Conservation (phyloP, 2,888 invertebrate genomes). For the Eupithecia vulgata region DNA sequence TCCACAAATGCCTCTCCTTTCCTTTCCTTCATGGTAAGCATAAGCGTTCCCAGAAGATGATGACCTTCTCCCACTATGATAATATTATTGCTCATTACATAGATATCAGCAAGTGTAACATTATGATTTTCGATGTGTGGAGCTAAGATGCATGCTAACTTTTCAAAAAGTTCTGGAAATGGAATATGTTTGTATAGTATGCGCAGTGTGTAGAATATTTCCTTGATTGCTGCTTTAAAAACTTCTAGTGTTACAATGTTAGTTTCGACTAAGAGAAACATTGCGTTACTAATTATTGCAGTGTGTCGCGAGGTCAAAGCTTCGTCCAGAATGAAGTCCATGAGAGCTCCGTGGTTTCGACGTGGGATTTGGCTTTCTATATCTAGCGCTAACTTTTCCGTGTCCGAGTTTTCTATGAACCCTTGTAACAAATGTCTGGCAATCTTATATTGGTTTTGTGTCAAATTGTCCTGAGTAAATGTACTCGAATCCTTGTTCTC, state of each 20-base stretch:
- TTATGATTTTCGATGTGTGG: background rate
- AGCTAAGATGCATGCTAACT: background rate
- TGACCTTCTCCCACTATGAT: background rate
- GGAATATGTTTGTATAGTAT: background rate
- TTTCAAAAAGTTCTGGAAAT: background rate
- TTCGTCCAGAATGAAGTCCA: background rate
- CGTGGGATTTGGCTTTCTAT: background rate
- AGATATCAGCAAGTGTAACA: background rate
- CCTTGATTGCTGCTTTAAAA: background rate
- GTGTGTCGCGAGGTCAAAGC: background rate
- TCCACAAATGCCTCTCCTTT: conserved; percentile 74
- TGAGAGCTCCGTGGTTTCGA: background rate
- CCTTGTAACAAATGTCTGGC: background rate
- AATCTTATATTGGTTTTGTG: background rate
- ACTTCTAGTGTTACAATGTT: background rate
- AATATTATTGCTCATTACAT: background rate
- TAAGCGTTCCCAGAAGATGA: background rate
- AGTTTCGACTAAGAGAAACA: background rate
- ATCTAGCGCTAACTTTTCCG: background rate
- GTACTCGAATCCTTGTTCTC: background rate
- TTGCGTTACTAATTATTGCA: background rate
- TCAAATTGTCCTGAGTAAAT: background rate
- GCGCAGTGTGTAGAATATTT: background rate
- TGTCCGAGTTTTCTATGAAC: background rate
- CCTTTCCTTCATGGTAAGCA: conserved; percentile 50